phyloP scores from a whole-genome alignment of 2,113 vertebrate genomes.

The Mustela lutreola region DNA sequence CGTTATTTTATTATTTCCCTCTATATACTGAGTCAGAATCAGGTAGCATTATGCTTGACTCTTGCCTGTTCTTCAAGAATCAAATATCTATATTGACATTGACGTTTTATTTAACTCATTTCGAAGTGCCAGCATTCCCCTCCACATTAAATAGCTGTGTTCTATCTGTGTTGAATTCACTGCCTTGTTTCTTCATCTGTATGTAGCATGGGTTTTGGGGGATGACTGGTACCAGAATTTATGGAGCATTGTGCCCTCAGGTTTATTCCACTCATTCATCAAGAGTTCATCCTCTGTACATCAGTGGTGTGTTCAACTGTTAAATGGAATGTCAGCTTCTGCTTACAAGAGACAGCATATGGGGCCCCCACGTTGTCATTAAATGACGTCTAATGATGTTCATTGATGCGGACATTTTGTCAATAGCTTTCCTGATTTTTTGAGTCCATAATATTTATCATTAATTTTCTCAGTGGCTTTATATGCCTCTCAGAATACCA shows the following conservation, averaged over 20 bases:
- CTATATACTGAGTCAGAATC: background rate
- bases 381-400: background rate
- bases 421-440: background rate
- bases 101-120: conserved; percentile 3
- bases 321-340: background rate
- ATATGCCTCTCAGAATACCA: background rate
- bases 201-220: background rate
- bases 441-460: background rate
- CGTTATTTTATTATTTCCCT: conserved; percentile 27
- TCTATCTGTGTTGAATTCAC: background rate
- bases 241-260: background rate
- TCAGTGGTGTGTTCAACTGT: background rate
- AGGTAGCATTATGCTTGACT: background rate
- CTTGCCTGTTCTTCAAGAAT: background rate
- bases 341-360: background rate
- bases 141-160: background rate
- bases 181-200: background rate
- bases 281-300: background rate
- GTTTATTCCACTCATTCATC: background rate
- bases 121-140: background rate
- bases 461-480: conserved; percentile 24
- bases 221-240: background rate
- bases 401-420: background rate
- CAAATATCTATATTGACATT: background rate
- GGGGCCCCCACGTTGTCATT: background rate